A percentile compares a stretch with the other conserved stretches of the same genome.
Evolutionary conservation across 2,888 invertebrate genomes (phyloP).

Genomic region (Nomada lathburiana): DNA sequence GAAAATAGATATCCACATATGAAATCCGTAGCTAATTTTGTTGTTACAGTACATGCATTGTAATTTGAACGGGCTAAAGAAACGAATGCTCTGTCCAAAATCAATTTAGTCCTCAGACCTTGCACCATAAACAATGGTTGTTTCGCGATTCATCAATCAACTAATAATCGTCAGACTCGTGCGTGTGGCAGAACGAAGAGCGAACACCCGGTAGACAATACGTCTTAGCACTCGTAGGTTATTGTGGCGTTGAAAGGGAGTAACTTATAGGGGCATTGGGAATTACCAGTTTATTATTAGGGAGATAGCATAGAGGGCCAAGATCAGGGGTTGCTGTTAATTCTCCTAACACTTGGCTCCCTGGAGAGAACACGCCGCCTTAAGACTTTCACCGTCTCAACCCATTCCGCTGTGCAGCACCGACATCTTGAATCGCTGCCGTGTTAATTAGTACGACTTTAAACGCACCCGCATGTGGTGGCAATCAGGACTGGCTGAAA

Average conservation of each 20-base stretch:
- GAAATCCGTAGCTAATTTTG: no score
- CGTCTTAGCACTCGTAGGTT: conserved; percentile 81
- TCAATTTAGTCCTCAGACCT: not conserved
- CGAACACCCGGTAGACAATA: conserved; percentile 77
- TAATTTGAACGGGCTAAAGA: not conserved
- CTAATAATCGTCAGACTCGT: conserved; percentile 48
- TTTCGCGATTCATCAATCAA: conserved; percentile 55
- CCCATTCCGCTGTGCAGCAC: conserved; percentile 64
- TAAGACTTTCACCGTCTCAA: conserved; percentile 79
- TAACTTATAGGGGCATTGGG: conserved; percentile 84
- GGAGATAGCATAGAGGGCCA: conserved; percentile 82
- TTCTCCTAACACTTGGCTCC: conserved; percentile 82
- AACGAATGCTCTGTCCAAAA: not conserved
- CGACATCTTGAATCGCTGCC: conserved; percentile 79
- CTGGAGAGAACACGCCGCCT: conserved; percentile 81
- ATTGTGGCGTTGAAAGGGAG: conserved; percentile 83
- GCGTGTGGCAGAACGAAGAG: conserved; percentile 67
- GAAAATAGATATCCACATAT: no score
- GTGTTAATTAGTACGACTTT: conserved; percentile 82
- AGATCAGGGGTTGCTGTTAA: conserved; percentile 83
- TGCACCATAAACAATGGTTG: not conserved
- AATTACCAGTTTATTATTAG: conserved; percentile 84
- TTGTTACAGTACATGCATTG: no score
- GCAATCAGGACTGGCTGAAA: conserved; percentile 69
- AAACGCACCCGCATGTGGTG: conserved; percentile 75